Base-by-base conservation (phyloP, 2,797 vertebrate species). In the Danionella dracula region DNA sequence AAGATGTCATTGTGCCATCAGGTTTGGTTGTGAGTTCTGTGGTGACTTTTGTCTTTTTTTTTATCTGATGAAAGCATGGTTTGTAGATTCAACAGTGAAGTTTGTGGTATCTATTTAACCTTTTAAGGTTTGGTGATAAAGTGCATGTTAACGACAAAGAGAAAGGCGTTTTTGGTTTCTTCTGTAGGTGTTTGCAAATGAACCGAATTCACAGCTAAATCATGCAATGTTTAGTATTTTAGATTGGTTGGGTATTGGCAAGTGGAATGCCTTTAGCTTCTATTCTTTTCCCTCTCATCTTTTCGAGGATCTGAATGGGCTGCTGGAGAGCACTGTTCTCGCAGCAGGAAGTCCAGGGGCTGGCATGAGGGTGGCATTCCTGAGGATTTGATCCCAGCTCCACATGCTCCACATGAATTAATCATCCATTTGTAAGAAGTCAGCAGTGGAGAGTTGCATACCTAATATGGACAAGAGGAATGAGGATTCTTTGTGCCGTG, bases 381-480 rank as follows among this genome's bases (percentile, higher is more conserved):
- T 94, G 80, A 89, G 90, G 89, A 92, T 92, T 94, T 93, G 92
- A 93, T 94, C 92, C 92, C 92, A 92, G 92, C 89, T 81, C 91
- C 89, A 91, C 92, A 96, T 93, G 92, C 91, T 95, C n/a, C n/a
- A n/a, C n/a, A n/a, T 95, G 91, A 93, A 94, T 93, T 93, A 96
- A 97, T 95, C 93, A 90, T 90, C 91, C 89, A 88, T 91, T 95
- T 91, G 84, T 84, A 86, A 85, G 85, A 79, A 74, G 59, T 54
- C 81, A 86, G 79, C 81, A 76, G 85, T 87, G 88, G 63, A 90
- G 90, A 89, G 88, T 92, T 90, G 92, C 88, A 93, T 93, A 85
- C 96, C 96, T 95, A 98, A 99, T 99, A 99, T 93, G 96, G 96
- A 92, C 90, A 98, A 93, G 89, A 84, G 89, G 83, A 88, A 90